A percentile compares a stretch with the other conserved stretches of the same genome.
These are phyloP conservation scores for Nannoperca australis DNA, from an alignment of 2,797 vertebrate genomes.

Conservation along the genomic window DNA sequence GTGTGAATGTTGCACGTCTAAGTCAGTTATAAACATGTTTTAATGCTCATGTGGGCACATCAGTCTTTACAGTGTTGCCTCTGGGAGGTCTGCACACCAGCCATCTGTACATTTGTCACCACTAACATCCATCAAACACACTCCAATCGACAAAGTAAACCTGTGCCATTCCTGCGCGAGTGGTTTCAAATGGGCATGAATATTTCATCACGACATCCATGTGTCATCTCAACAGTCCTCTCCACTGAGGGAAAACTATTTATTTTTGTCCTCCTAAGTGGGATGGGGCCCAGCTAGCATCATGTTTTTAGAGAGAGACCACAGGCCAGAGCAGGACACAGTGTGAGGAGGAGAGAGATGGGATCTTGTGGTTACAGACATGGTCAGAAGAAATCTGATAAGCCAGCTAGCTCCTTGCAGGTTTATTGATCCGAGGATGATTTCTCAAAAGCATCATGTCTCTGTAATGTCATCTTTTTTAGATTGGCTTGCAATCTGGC, in stretches of 20 bases:
- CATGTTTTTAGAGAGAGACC: slow-evolving; percentile 55
- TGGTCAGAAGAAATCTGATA: slow-evolving; percentile 76
- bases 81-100: slow-evolving; percentile 28
- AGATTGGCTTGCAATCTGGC: slow-evolving; percentile 10
- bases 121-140: slow-evolving; percentile 69
- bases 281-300: slow-evolving; percentile 43
- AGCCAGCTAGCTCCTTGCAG: slow-evolving; percentile 52
- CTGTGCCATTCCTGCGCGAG: slow-evolving; percentile 64
- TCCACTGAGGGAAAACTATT: slow-evolving; percentile 58
- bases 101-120: slow-evolving; percentile 55
- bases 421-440: slow-evolving; percentile 72
- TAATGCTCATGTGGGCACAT: slow-evolving; percentile 16
- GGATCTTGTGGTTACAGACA: slow-evolving; percentile 41
- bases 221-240: slow-evolving; percentile 66
- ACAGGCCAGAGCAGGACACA: slow-evolving; percentile 11
- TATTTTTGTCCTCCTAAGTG: slow-evolving; percentile 75
- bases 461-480: slow-evolving; percentile 59
- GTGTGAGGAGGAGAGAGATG: slow-evolving; percentile 22
- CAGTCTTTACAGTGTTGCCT: slow-evolving; percentile 21
- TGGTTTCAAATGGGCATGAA: slow-evolving; percentile 79
- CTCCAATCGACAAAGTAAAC: slow-evolving; percentile 61
- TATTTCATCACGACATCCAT: slow-evolving; percentile 76
- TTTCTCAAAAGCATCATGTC: slow-evolving; percentile 60
- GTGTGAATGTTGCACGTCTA: neutral
- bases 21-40: slow-evolving; percentile 21